Conservation (phyloP, 2,113 vertebrate genomes). For the Erythrocercus mccallii region DNA sequence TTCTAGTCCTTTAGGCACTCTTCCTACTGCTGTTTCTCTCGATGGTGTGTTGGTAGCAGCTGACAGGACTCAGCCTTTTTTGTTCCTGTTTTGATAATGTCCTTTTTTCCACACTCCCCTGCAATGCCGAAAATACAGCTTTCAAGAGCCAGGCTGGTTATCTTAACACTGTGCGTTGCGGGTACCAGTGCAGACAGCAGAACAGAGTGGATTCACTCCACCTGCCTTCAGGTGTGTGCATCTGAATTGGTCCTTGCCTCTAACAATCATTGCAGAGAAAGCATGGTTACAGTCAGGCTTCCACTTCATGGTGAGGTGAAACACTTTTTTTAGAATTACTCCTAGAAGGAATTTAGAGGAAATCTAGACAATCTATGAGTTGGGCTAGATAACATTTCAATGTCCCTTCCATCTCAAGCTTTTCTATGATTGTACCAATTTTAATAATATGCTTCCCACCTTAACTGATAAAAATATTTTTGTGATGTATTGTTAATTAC, state of each 20-base stretch:
- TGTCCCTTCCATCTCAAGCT: neutral
- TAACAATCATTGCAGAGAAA: neutral
- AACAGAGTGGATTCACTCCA: neutral
- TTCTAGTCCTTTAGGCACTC: neutral
- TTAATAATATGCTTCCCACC: neutral
- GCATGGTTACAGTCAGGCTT: neutral
- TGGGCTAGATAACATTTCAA: neutral
- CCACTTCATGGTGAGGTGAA: neutral
- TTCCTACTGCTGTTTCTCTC: neutral
- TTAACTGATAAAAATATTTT: neutral
- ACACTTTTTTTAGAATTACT: neutral
- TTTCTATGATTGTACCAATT: neutral
- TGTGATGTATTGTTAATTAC: neutral
- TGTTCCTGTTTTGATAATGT: neutral
- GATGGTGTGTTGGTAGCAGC: neutral
- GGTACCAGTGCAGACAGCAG: accelerated
- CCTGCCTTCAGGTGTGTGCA: neutral
- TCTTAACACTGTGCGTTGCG: neutral
- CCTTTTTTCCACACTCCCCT: neutral
- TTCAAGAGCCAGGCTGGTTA: neutral
- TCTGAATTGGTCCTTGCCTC: neutral
- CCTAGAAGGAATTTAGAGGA: neutral
- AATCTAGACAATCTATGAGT: neutral
- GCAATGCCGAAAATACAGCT: neutral
- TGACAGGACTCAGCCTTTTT: neutral